Conservation (phyloP, 2,113 vertebrate genomes). For the Percopsis transmontana region DNA sequence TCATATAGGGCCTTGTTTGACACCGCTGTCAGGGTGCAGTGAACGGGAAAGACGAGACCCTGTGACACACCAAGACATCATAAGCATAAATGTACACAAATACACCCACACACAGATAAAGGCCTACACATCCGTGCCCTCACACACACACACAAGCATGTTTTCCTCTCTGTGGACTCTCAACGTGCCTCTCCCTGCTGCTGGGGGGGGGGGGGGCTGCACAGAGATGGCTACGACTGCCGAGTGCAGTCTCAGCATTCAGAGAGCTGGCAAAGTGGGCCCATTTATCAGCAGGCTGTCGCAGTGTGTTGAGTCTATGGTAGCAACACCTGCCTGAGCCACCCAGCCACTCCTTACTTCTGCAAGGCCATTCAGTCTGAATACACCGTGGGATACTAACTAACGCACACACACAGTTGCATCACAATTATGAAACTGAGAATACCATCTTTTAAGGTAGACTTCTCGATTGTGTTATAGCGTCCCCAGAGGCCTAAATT, state of each 20-base stretch:
- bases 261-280: slow-evolving; percentile 6
- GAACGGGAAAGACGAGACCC: slow-evolving; percentile 74
- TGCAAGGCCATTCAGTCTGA: no score
- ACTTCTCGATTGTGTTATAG: no score
- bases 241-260: slow-evolving; percentile 3
- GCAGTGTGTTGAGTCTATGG: no score
- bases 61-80: slow-evolving; percentile 62
- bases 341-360: no score
- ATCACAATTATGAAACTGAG: no score
- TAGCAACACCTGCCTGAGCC: no score
- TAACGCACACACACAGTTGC: no score
- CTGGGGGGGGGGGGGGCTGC: slow-evolving; percentile 25
- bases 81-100: slow-evolving; percentile 45
- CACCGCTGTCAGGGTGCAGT: slow-evolving; percentile 77
- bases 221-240: slow-evolving; percentile 33
- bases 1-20: slow-evolving; percentile 74
- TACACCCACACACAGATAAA: slow-evolving; percentile 13
- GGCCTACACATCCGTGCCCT: neutral
- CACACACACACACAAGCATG: slow-evolving; percentile 17
- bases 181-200: slow-evolving; percentile 26
- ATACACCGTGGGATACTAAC: no score
- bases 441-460: no score
- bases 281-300: neutral
- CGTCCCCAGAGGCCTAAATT: no score
- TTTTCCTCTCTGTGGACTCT: slow-evolving; percentile 43